Evolutionary conservation across 2,888 invertebrate genomes (phyloP).

Genomic region (Trachelus iudaicus): DNA sequence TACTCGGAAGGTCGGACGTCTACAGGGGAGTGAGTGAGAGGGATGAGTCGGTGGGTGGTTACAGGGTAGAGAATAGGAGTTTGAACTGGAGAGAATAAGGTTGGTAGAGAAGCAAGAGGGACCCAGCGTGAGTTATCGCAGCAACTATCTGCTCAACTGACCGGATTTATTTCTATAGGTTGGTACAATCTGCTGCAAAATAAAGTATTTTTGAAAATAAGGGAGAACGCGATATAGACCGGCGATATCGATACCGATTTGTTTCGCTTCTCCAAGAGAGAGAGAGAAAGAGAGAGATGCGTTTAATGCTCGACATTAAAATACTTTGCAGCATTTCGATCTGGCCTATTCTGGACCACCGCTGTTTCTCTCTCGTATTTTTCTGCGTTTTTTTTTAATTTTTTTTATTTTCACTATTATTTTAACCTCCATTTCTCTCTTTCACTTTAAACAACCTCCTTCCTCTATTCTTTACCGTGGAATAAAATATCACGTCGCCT

Average conservation of each 20-base stretch:
- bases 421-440: too few relatives aligned
- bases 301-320: constrained; percentile 14
- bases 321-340: neutral
- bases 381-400: too few relatives aligned
- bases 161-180: constrained; percentile 60
- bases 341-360: neutral
- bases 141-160: constrained; percentile 59
- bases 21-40: constrained; percentile 6
- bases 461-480: too few relatives aligned
- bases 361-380: neutral
- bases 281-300: constrained; percentile 27
- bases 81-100: constrained; percentile 44
- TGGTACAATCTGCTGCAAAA: constrained; percentile 59
- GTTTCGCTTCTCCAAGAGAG: constrained; percentile 18
- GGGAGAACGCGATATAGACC: constrained; percentile 33
- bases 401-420: too few relatives aligned
- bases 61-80: constrained; percentile 39
- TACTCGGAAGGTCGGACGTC: constrained; percentile 18
- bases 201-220: constrained; percentile 55
- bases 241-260: constrained; percentile 42
- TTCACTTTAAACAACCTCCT: too few relatives aligned
- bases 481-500: too few relatives aligned
- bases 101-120: constrained; percentile 22
- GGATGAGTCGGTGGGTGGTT: constrained; percentile 1
- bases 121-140: constrained; percentile 56